Base-by-base conservation (phyloP, 2,113 vertebrate genomes). In the Otis tarda region DNA sequence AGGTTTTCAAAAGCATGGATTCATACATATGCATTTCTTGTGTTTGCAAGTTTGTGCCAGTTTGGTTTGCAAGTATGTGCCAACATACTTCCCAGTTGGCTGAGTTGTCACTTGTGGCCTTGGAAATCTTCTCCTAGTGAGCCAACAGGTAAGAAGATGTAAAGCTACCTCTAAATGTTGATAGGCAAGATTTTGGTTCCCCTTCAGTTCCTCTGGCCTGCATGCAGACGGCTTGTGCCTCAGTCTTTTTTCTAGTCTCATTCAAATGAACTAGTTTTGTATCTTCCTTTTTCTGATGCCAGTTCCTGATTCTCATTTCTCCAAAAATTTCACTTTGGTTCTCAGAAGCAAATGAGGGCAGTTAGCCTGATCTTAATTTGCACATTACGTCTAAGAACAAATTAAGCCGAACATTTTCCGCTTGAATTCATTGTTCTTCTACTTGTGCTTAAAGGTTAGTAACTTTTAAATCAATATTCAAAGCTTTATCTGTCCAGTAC, bases 291-390 rank as follows among this genome's bases (percentile, higher is more conserved):
- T 95, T 93, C 33, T 84, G 27, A 35, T 87, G 52, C n/a, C 35
- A n/a, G 64, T 97, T 97, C 86, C 82, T 31, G 24, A 80, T 94
- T 96, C 57, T 94, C 30, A 64, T 91, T 97, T 95, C 95, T 87
- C 77, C 60, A 39, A 68, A 89, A 71, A 65, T 64, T 35, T 76
- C 24, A 1, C 21, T 91, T 89, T 23, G 45, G 33, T 61, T 94
- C 37, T 93, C 53, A 39, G 30, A 94, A 91, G 55, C 69, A 95
- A 95, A 93, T 23, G 20, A 78, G 61, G 33, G 35, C 49, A 60
- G 18, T 65, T 68, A 79, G 24, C 49, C 39, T 33, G 9, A 64
- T 76, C 14, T 56, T 52, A 77, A 60, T 86, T 75, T 94, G 65
- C 43, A 91, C 56, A 61, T 94, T 63, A 33, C 17, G 24, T 90